phyloP scores from a whole-genome alignment of 2,797 vertebrate genomes.

The Bufotes viridis region DNA sequence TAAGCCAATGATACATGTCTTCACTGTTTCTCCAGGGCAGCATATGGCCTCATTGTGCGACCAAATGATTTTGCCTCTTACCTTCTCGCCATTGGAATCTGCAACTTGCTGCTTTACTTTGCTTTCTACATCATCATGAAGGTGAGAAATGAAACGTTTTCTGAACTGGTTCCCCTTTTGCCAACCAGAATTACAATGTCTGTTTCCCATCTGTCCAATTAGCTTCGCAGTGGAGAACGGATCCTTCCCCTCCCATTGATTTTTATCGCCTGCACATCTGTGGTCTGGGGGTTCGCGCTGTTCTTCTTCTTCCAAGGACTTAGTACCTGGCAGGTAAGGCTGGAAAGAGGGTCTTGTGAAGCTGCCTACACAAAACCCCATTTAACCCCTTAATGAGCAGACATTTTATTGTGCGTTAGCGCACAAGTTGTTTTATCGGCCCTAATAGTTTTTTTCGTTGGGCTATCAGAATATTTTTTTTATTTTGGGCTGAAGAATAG shows the following conservation, averaged over 20 bases:
- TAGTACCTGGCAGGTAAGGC: constrained; percentile 97
- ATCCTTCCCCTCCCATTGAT: constrained; percentile 89
- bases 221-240: constrained; percentile 92
- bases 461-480: too few species aligned
- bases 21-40: constrained; percentile 77
- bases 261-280: constrained; percentile 89
- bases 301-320: constrained; percentile 99
- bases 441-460: too few species aligned
- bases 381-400: too few species aligned
- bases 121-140: constrained; percentile 99
- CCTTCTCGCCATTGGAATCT: constrained; percentile 95
- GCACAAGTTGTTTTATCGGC: too few species aligned
- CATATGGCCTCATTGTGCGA: constrained; percentile 88
- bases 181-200: not conserved
- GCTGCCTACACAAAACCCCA: not conserved
- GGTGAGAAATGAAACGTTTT: constrained; percentile 66
- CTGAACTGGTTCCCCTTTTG: not conserved
- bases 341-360: not conserved
- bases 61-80: constrained; percentile 98
- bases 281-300: constrained; percentile 94
- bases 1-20: not conserved
- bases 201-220: not conserved
- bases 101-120: constrained; percentile 97
- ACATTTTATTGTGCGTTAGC: too few species aligned
- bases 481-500: too few species aligned